Evolutionary conservation across 2,888 invertebrate species (phyloP), one percentile per base, ranked within the genome.

Genomic region (Dyspetes luteomarginatus): DNA sequence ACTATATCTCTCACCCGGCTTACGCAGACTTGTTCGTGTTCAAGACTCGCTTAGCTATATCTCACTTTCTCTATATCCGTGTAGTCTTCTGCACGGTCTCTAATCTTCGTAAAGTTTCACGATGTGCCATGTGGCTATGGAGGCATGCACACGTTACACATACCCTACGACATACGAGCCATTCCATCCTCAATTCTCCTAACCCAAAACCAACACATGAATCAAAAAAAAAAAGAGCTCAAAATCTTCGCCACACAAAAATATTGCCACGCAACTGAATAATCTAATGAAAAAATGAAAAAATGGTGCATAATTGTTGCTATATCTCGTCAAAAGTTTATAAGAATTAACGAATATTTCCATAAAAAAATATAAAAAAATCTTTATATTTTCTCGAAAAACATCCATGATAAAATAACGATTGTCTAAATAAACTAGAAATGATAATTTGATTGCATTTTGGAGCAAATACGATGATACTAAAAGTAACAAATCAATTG

Each of bases 1-100:
- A 24, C 80, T 65, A 72, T 73, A 62, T 79, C 55, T 72, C 56
- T 43, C 72, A 30, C 71, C 56, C 43, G 52, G 56, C 62, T 52
- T 26, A 41, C 52, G 48, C 22, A 7, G 30, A 41, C 30, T 19
- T 36, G 36, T 43, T 17, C 48, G 48, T 50, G 36, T 62, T 73
- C 68, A 9, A 52, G 50, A 62, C 73, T 64, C 17, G 62, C 52
- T 52, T 52, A 24, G 50, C 43, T 36, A 36, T 67, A 24, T 77
- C 56, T 67, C 52, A 50, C 64, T 67, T 69, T 48, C 48, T 48
- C 50, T 50, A 17, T 50, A 17, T 50, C 28, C 15, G 12, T 72
- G 48, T 48, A 60, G 28, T 24, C 60, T 65, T 43, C 72, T 52
- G 36, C 50, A 36, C 36, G 24, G 43, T 50, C 26, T 64, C 50